Evolutionary conservation across 2,888 invertebrate species (phyloP).

Genomic region (Melikaiella ostensackeni): DNA sequence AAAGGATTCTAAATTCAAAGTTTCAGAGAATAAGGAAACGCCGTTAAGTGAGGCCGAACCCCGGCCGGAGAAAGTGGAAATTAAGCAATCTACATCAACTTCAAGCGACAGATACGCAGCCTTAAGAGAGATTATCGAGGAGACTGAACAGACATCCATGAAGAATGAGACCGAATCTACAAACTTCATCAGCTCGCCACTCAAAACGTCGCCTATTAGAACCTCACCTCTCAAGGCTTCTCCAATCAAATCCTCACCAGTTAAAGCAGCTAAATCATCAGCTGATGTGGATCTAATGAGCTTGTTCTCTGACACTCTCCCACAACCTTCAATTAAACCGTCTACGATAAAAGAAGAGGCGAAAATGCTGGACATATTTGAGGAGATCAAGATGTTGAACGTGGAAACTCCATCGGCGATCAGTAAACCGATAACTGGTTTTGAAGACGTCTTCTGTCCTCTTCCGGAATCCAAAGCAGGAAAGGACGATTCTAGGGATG

Average conservation of each 20-base stretch:
- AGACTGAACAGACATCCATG: slow-evolving; percentile 59
- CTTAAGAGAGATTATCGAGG: slow-evolving; percentile 84
- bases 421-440: slow-evolving; percentile 46
- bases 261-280: slow-evolving; percentile 52
- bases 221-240: slow-evolving; percentile 48
- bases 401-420: slow-evolving; percentile 52
- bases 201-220: slow-evolving; percentile 50
- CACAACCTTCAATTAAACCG: slow-evolving; percentile 53
- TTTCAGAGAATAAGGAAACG: slow-evolving; percentile 45
- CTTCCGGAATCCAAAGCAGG: slow-evolving; percentile 62
- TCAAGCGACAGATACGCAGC: slow-evolving; percentile 89
- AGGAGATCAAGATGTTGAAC: slow-evolving; percentile 74
- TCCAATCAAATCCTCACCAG: slow-evolving; percentile 45
- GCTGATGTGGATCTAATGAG: slow-evolving; percentile 70
- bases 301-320: slow-evolving; percentile 67
- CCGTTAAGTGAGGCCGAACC: slow-evolving; percentile 43
- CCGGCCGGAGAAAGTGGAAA: slow-evolving; percentile 73
- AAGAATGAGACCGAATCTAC: slow-evolving; percentile 51
- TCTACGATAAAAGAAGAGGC: slow-evolving; percentile 58
- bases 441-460: slow-evolving; percentile 71
- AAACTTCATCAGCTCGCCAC: slow-evolving; percentile 47
- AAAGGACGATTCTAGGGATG: slow-evolving; percentile 66
- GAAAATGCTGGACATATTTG: slow-evolving; percentile 71
- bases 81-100: slow-evolving; percentile 77
- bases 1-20: slow-evolving; percentile 49